A percentile compares a stretch with the other conserved stretches of the same genome.
Conservation (phyloP, 1,140 invertebrate genomes). For the Teleogryllus occipitalis region DNA sequence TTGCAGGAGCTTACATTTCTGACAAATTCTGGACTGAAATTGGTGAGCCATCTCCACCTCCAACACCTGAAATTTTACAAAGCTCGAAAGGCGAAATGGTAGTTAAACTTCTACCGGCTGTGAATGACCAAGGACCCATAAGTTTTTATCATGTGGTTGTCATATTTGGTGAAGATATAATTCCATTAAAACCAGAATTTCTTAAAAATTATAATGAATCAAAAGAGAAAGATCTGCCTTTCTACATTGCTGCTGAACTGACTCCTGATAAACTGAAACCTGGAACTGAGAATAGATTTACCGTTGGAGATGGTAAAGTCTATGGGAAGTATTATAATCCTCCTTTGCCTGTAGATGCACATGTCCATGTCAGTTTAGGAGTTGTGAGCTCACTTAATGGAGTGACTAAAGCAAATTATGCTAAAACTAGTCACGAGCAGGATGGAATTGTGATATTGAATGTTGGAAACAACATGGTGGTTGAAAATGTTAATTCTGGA, state of each 20-base stretch:
- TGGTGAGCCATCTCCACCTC: constrained; percentile 49
- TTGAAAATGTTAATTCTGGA: constrained; percentile 22
- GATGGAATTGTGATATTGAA: constrained; percentile 36
- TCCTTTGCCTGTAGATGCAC: constrained; percentile 50
- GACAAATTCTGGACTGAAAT: constrained; percentile 14
- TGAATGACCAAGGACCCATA: constrained; percentile 66
- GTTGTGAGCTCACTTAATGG: constrained; percentile 57
- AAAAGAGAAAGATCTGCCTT: constrained; percentile 49
- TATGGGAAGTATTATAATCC: constrained; percentile 74
- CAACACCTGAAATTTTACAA: constrained; percentile 50
- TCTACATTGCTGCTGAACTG: constrained; percentile 74
- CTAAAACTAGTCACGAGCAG: constrained; percentile 43
- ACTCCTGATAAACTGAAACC: constrained; percentile 37
- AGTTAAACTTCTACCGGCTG: constrained; percentile 49
- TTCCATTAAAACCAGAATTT: constrained; percentile 47
- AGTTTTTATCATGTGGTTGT: constrained; percentile 62
- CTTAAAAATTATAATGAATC: constrained; percentile 50
- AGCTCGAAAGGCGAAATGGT: constrained; percentile 47
- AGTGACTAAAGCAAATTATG: constrained; percentile 55
- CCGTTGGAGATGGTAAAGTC: constrained; percentile 62
- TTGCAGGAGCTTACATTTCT: not conserved
- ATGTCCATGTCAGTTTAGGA: constrained; percentile 64
- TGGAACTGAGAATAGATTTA: constrained; percentile 47
- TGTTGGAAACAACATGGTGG: constrained; percentile 28
- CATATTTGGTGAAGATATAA: constrained; percentile 48